Base-by-base conservation (phyloP, 2,797 vertebrate genomes). In the Smutsia gigantea region DNA sequence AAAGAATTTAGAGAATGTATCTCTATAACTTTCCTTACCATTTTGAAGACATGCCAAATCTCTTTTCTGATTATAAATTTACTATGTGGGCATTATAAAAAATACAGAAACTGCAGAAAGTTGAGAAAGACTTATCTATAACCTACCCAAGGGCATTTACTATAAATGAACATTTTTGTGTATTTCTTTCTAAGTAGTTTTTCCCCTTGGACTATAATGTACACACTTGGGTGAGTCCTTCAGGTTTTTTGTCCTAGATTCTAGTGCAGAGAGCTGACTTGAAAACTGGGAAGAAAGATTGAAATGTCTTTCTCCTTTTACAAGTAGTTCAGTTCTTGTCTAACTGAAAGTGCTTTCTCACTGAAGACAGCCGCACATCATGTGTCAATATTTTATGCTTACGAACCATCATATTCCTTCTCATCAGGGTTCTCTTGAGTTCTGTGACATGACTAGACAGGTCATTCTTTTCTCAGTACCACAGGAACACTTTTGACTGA, bases 401-500 rank as follows among this genome's bases (percentile, higher is more conserved):
- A 72, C 0, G 9, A 87, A 82, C 84, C 63, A 55, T 79, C 49
- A 7, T 72, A 17, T 92, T 96, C 71, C 25, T 89, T 95, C 66
- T 95, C 15, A 63, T 93, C 93, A 93, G 87, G 79, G 19, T 61
- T 93, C 42, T 46, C 46, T 71, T 71, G 46, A 78, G 34, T 93
- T 96, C 63, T 84, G 7, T 74, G 57, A 96, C 77, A 83, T 97
- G 92, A 81, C 74, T 74, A 74, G 59, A 93, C 57, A 92, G 61
- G 31, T 77, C 66, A 17, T 72, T 96, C 64, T 86, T 59, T 39
- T 55, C 63, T 42, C 11, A 86, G 39, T 93, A 23, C 31, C 66
- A 85, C 49, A 87, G 42, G 39, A 66, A 88, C 64, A 91, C 46
- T 91, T 96, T 82, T 91, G 82, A 95, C 49, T 93, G 95, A 96